Evolutionary conservation across 2,888 invertebrate species (phyloP).

Genomic region (Rutpela maculata): DNA sequence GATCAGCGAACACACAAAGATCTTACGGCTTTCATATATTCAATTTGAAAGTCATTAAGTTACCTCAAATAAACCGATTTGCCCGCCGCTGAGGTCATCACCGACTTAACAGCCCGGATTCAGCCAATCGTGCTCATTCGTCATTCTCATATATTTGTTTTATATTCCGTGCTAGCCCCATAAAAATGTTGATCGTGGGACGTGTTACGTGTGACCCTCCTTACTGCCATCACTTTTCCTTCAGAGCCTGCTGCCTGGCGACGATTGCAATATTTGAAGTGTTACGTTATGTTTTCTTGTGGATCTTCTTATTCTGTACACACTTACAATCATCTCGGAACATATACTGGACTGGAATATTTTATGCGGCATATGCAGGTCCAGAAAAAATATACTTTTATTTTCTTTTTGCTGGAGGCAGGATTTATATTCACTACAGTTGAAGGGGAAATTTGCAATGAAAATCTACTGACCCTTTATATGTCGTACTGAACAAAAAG

Average conservation of each 20-base stretch:
- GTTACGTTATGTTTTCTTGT: conserved; percentile 43
- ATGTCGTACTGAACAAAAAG: too few species aligned
- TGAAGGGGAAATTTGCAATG: not conserved
- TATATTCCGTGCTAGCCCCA: conserved; percentile 62
- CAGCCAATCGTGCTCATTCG: conserved; percentile 67
- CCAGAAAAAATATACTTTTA: not conserved
- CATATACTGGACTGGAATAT: conserved; percentile 48
- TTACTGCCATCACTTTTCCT: conserved; percentile 45
- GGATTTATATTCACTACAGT: conserved; percentile 24
- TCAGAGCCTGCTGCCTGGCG: conserved; percentile 24
- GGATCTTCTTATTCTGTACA: conserved; percentile 49
- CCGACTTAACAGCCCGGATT: conserved; percentile 60
- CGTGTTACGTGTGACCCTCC: conserved; percentile 60
- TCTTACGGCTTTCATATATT: too few species aligned
- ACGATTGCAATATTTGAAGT: conserved; percentile 44
- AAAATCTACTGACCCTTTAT: too few species aligned
- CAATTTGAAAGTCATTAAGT: too few species aligned
- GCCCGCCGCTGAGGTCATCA: conserved; percentile 11
- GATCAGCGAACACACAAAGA: too few species aligned
- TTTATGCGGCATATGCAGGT: conserved; percentile 45
- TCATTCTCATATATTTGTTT: conserved; percentile 68
- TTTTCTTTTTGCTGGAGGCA: not conserved
- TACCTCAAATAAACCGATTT: not conserved
- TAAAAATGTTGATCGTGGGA: conserved; percentile 65
- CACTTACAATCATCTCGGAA: conserved; percentile 48